A percentile compares a stretch with the other conserved stretches of the same genome.
Evolutionary conservation across 2,888 invertebrate species (phyloP).

Genomic region (Platycnemis pennipes): DNA sequence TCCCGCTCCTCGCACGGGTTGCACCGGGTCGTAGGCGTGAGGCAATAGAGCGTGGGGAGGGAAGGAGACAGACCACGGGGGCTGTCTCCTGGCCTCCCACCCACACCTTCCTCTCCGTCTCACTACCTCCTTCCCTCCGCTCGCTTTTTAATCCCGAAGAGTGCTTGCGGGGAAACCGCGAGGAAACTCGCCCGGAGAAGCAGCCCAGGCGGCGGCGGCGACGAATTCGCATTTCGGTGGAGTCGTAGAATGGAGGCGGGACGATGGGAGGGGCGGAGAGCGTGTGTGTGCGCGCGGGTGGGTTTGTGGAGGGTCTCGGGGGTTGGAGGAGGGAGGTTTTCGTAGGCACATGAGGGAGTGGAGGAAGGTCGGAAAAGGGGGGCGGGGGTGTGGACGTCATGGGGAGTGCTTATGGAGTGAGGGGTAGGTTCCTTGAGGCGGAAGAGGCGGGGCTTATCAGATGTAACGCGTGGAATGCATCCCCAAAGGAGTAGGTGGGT

Average conservation of each 20-base stretch:
- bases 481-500: not conserved
- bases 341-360: not conserved
- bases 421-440: not conserved
- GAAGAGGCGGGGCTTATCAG: conserved; percentile 36
- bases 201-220: not conserved
- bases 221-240: conserved; percentile 31
- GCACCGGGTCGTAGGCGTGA: not conserved
- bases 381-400: not conserved
- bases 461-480: conserved; percentile 36
- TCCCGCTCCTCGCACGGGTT: not conserved
- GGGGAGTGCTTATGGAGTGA: not conserved
- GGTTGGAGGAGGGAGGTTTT: not conserved
- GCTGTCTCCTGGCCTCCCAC: not conserved
- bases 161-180: conserved; percentile 22
- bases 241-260: not conserved
- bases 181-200: not conserved
- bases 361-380: not conserved
- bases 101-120: not conserved
- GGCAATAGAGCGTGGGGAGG: not conserved
- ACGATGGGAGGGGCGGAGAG: not conserved
- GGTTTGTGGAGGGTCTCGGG: not conserved
- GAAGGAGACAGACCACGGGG: not conserved
- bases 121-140: not conserved
- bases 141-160: conserved; percentile 24
- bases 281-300: not conserved